These are phyloP conservation scores for Poecilia picta DNA, from an alignment of 2,797 vertebrate species.

Conservation along the genomic window DNA sequence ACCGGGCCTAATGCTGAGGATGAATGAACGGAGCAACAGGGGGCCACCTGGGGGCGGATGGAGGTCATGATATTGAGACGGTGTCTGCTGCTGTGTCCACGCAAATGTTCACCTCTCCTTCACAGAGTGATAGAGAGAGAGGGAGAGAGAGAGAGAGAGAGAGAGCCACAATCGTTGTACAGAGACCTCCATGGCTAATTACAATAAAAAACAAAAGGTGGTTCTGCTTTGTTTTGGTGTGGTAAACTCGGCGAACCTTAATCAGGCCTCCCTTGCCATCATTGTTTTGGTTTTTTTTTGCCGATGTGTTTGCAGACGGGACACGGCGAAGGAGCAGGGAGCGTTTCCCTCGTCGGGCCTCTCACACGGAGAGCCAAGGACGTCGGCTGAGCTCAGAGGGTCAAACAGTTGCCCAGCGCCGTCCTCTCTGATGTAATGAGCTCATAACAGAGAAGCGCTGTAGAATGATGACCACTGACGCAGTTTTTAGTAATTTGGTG, in stretches of 20 bases:
- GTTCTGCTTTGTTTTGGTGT: constrained; percentile 54
- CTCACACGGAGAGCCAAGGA: constrained; percentile 57
- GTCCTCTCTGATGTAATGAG: constrained; percentile 65
- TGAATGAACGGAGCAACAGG: constrained; percentile 42
- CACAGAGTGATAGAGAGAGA: constrained; percentile 46
- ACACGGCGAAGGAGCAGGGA: constrained; percentile 39
- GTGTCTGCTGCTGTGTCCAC: constrained; percentile 21
- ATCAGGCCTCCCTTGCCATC: constrained; percentile 55
- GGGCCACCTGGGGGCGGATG: constrained; percentile 41
- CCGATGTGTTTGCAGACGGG: constrained; percentile 47
- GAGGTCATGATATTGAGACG: constrained; percentile 62
- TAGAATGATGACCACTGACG: constrained; percentile 52
- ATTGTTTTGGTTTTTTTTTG: constrained; percentile 28
- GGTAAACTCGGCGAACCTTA: constrained; percentile 63
- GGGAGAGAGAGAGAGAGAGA: constrained; percentile 54
- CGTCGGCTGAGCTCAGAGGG: constrained; percentile 56
- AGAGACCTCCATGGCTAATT: constrained; percentile 28
- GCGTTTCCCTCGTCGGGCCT: constrained; percentile 46
- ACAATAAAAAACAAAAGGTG: constrained; percentile 33
- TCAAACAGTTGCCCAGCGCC: constrained; percentile 61
- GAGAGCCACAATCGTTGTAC: constrained; percentile 14
- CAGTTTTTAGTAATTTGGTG: constrained; percentile 33
- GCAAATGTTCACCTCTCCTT: constrained; percentile 19
- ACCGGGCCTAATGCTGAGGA: constrained; percentile 44
- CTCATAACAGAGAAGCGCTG: constrained; percentile 41